Percentiles rank a stretch among this genome's conserved stretches.
phyloP scores from a whole-genome alignment of 2,888 invertebrate species.

The Heliconius aoede region DNA sequence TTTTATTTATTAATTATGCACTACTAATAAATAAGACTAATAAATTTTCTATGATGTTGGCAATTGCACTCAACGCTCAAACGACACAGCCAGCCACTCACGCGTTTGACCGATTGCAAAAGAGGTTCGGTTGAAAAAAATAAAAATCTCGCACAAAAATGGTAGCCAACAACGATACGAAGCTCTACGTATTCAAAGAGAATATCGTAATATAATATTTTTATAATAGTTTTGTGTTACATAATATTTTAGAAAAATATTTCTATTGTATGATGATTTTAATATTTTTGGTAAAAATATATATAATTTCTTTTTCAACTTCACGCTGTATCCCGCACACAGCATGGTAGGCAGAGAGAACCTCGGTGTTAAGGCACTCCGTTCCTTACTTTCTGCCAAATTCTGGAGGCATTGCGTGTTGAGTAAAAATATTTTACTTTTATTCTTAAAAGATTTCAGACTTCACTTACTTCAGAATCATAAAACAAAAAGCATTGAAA shows the following conservation, averaged over 20 bases:
- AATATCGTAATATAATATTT: background rate
- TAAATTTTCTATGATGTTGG: slow-evolving; percentile 33
- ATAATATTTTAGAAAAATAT: too few relatives aligned
- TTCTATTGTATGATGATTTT: too few relatives aligned
- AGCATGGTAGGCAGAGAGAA: too few relatives aligned
- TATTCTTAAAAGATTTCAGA: background rate
- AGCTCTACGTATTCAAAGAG: background rate
- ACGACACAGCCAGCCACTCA: slow-evolving; percentile 36
- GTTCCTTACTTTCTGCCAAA: too few relatives aligned
- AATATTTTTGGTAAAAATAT: too few relatives aligned
- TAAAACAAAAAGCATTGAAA: background rate
- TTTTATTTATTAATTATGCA: background rate
- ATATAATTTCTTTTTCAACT: too few relatives aligned
- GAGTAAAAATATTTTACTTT: background rate
- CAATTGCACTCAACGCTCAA: slow-evolving; percentile 32
- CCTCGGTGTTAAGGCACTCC: too few relatives aligned
- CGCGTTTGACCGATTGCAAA: slow-evolving; percentile 34
- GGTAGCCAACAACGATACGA: background rate
- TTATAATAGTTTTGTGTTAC: background rate
- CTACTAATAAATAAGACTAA: too few relatives aligned
- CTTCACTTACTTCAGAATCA: background rate
- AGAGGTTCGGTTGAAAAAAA: slow-evolving; percentile 21
- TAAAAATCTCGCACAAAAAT: slow-evolving; percentile 28
- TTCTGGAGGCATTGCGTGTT: too few relatives aligned
- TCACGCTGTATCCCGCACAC: too few relatives aligned